phyloP scores from a whole-genome alignment of 92 coral and sea anemone species.

The Epizoanthus ramosus region DNA sequence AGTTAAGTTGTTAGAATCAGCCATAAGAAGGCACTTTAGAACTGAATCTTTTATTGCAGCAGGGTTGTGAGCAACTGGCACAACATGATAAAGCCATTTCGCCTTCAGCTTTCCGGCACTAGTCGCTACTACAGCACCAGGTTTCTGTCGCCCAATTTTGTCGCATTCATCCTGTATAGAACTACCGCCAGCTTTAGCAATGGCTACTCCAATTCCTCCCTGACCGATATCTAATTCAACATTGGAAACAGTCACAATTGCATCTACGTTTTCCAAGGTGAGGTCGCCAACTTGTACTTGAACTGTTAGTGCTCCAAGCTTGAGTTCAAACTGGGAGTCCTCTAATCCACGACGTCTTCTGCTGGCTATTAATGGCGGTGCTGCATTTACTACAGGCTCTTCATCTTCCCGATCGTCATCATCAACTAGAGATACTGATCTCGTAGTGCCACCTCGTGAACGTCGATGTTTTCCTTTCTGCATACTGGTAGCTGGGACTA shows the following conservation, averaged over 20 bases:
- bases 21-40: conserved; percentile 50
- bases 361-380: background rate
- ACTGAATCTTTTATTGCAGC: conserved; percentile 44
- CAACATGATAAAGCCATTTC: conserved; percentile 61
- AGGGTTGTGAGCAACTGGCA: conserved; percentile 18
- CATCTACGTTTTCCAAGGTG: conserved; percentile 73
- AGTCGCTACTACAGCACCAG: conserved; percentile 38
- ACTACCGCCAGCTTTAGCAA: conserved; percentile 64
- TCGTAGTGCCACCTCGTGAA: background rate
- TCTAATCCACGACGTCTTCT: background rate
- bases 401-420: conserved; percentile 16
- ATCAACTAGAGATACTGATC: background rate
- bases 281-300: conserved; percentile 73
- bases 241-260: conserved; percentile 66
- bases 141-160: background rate
- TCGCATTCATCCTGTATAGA: conserved; percentile 64
- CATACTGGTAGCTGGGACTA: background rate
- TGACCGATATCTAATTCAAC: conserved; percentile 36
- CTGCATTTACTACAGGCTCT: background rate
- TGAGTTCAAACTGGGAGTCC: conserved; percentile 16
- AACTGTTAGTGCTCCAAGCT: conserved; percentile 51
- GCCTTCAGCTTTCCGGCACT: conserved; percentile 60
- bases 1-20: conserved; percentile 35
- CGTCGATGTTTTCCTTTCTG: conserved; percentile 2
- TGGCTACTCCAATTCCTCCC: conserved; percentile 68